Evolutionary conservation across 2,797 vertebrate species (phyloP).

Genomic region (Phylloscopus collybita): DNA sequence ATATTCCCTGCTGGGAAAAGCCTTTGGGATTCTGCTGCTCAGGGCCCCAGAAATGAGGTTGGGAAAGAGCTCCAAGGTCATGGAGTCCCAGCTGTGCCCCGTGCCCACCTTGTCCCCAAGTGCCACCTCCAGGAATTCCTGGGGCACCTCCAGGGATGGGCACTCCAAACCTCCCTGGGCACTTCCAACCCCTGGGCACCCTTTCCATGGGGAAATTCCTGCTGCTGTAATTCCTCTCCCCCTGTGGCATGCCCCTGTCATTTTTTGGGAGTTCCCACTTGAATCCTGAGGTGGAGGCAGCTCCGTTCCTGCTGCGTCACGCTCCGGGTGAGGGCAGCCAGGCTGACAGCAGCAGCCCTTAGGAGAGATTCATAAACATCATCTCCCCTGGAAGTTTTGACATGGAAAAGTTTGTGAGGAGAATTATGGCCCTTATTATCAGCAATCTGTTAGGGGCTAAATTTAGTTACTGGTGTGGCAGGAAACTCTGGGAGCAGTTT

Average conservation of each 20-base stretch:
- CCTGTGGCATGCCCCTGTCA: fast-evolving
- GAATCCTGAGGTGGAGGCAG: background rate
- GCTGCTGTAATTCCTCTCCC: fast-evolving
- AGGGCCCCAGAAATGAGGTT: no score
- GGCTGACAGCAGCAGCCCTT: background rate
- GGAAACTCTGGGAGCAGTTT: constrained; percentile 49
- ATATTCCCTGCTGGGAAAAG: no score
- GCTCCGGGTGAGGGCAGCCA: background rate
- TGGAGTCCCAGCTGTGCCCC: fast-evolving
- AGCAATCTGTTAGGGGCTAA: constrained; percentile 45
- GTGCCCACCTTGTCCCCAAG: background rate
- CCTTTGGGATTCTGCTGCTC: no score
- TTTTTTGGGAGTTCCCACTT: background rate
- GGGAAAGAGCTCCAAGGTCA: no score
- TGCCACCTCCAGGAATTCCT: background rate
- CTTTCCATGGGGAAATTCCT: background rate
- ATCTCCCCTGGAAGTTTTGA: constrained; percentile 55
- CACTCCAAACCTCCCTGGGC: background rate
- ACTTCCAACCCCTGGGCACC: fast-evolving
- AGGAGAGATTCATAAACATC: constrained; percentile 18
- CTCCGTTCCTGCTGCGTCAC: background rate
- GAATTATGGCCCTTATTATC: constrained; percentile 19
- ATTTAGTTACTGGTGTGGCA: constrained; percentile 56
- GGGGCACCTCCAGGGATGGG: background rate
- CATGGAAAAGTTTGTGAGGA: constrained; percentile 36